These are phyloP conservation scores for Acanthopleura granulata DNA, from an alignment of 2,888 invertebrate genomes.

Conservation along the genomic window DNA sequence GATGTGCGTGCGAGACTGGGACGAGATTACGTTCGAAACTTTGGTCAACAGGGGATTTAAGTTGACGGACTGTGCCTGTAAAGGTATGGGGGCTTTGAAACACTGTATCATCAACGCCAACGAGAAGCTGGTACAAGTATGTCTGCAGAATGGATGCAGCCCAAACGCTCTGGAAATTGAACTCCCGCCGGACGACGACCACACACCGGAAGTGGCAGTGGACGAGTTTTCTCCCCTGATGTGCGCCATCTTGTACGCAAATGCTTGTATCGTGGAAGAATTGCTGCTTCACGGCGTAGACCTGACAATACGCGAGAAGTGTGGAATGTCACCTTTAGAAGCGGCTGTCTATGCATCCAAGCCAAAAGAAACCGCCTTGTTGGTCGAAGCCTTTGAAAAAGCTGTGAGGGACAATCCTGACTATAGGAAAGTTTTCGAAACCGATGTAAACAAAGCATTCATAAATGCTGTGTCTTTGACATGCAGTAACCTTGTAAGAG, in stretches of 20 bases:
- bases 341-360: not conserved
- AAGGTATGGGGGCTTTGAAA: constrained; percentile 12
- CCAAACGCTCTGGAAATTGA: not conserved
- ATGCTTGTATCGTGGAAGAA: not conserved
- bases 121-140: not conserved
- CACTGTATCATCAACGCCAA: not conserved
- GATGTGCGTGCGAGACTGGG: not conserved
- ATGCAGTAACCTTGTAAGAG: not conserved
- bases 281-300: not conserved
- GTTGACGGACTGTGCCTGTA: not conserved
- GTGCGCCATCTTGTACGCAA: constrained; percentile 16
- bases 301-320: not conserved
- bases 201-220: not conserved
- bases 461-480: not conserved
- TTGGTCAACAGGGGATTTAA: constrained; percentile 8
- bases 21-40: not conserved
- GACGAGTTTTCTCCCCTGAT: constrained; percentile 16
- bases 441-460: not conserved
- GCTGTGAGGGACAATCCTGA: not conserved
- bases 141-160: not conserved
- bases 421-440: not conserved
- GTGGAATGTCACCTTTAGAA: constrained; percentile 6
- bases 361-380: not conserved
- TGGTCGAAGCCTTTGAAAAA: not conserved
- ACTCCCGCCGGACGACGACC: not conserved